Evolutionary conservation across 2,888 invertebrate species (phyloP), one percentile per base, ranked within the genome.

Genomic region (Venusia cambrica): DNA sequence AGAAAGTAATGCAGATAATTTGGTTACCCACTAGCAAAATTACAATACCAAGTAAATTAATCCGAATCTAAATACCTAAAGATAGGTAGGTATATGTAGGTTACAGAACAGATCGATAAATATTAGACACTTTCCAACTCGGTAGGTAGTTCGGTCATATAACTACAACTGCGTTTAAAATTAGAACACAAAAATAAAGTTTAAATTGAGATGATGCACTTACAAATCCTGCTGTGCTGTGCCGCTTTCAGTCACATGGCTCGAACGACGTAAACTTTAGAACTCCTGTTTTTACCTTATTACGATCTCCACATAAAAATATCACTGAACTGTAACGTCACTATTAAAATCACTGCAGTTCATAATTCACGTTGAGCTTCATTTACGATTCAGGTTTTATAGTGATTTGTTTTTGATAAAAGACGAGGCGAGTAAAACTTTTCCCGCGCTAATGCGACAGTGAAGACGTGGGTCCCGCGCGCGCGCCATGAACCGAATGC

Each of bases 231-330:
- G 71, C 62, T 73, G 62, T 56, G 55, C 62, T 73, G 62, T 56
- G 55, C 54, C 56, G 62, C 67, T 64, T 65, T 61, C 57, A 73
- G 72, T 85, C 84, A 85, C 85, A 85, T 85, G 83, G 81, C 77
- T 77, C 55, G 59, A 68, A 67, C 70, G 61, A 64, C 72, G 64
- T 68, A 77, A 75, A 78, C 75, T 76, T 69, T 62, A 64, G 54
- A 72, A 67, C 73, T 74, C 70, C 72, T 64, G 67, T 73, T 74
- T 75, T 73, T 60, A 62, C 72, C 63, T 68, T 58, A 70, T 65
- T 63, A 70, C 61, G 64, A 62, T 62, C 59, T 56, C 59, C 70
- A 73, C 68, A 38, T 41, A 63, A 68, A 66, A 60, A 65, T 63
- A 71, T 62, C 76, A 76, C 76, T 62, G 50, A 50, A 56, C 37